Conservation (phyloP, 1,140 invertebrate species). For the Pogonomyrmex californicus region DNA sequence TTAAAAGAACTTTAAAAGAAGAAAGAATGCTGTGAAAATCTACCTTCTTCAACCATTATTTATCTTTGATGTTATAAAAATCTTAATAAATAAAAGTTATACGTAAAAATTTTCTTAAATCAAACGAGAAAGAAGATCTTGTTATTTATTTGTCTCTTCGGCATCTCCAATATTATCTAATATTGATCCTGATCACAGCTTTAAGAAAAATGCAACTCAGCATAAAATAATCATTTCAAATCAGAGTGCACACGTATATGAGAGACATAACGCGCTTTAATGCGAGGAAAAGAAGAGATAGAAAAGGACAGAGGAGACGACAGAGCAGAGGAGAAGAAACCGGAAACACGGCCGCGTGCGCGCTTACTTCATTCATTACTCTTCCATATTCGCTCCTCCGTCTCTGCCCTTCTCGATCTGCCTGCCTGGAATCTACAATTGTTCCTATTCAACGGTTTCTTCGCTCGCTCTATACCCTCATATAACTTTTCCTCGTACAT, state of each 20-base stretch:
- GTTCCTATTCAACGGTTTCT: slow-evolving; percentile 27
- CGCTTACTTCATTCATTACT: slow-evolving; percentile 75
- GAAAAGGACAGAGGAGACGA: slow-evolving; percentile 12
- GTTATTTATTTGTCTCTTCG: not conserved
- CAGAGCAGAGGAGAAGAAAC: slow-evolving; percentile 61
- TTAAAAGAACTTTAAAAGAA: not conserved
- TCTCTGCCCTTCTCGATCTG: slow-evolving; percentile 1
- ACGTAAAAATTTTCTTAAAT: not conserved
- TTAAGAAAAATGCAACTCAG: slow-evolving; percentile 11
- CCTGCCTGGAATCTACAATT: slow-evolving; percentile 18
- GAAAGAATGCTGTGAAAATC: not conserved
- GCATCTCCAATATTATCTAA: not conserved
- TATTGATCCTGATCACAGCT: slow-evolving; percentile 3
- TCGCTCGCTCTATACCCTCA: not conserved
- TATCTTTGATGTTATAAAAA: not conserved
- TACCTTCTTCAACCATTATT: not conserved
- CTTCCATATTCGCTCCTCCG: slow-evolving; percentile 65
- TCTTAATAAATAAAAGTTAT: not conserved
- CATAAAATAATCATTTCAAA: slow-evolving; percentile 18
- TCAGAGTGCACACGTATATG: not conserved
- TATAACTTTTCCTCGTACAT: not conserved
- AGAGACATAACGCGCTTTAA: not conserved
- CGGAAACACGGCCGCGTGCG: slow-evolving; percentile 78
- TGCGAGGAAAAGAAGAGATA: slow-evolving; percentile 22
- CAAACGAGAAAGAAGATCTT: not conserved